A percentile compares a stretch with the other conserved stretches of the same genome.
phyloP scores from a whole-genome alignment of 1,140 invertebrate species.

The Ganaspis sp. region DNA sequence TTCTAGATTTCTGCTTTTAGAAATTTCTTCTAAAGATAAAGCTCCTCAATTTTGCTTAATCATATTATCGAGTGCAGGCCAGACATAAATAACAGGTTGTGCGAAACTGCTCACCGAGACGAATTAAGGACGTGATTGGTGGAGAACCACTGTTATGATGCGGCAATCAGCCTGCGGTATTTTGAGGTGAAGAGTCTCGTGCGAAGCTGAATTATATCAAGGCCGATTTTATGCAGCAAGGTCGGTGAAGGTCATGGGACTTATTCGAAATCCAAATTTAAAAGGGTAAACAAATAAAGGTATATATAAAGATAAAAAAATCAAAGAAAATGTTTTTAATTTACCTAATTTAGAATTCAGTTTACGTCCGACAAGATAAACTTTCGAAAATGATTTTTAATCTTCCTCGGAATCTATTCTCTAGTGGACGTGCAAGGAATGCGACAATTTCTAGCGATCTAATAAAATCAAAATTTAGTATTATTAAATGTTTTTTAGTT shows the following conservation, averaged over 20 bases:
- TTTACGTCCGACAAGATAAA: background rate
- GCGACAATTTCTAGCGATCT: background rate
- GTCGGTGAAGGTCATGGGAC: background rate
- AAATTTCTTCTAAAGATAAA: background rate
- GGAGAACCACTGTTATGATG: slow-evolving; percentile 24
- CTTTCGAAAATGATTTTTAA: background rate
- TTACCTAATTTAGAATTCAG: background rate
- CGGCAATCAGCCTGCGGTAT: slow-evolving; percentile 10
- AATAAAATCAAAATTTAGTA: background rate
- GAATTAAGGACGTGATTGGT: background rate
- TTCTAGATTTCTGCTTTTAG: background rate
- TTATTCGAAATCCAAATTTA: background rate
- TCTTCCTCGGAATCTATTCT: no score
- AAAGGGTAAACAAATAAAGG: no score
- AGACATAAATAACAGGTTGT: slow-evolving; percentile 9
- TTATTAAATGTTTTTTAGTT: background rate
- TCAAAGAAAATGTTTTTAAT: background rate
- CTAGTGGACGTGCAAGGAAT: no score
- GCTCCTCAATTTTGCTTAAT: background rate
- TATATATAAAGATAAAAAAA: no score
- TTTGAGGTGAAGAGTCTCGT: slow-evolving; percentile 17
- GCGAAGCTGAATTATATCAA: slow-evolving; percentile 6
- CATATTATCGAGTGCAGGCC: background rate
- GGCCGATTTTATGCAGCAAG: slow-evolving; percentile 10
- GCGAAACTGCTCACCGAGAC: background rate